Evolutionary conservation across 1,140 invertebrate species (phyloP).

Genomic region (Drosophila persimilis): DNA sequence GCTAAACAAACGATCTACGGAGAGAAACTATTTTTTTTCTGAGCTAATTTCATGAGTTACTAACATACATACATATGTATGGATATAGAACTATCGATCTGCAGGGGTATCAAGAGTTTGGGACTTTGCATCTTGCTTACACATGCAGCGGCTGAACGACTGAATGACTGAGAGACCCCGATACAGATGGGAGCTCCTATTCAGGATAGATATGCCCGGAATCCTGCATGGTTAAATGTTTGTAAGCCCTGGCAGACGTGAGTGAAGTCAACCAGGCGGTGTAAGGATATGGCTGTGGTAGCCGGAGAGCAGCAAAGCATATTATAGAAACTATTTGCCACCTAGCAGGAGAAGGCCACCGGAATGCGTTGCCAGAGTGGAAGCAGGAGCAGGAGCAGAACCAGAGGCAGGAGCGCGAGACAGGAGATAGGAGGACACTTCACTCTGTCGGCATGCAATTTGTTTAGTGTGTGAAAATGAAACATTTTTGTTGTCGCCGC

Average conservation of each 20-base stretch:
- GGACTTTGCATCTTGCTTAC: no score
- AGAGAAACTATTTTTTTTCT: no score
- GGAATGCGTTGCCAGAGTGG: constrained; percentile 29
- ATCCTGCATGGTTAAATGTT: constrained; percentile 4
- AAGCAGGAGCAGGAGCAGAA: background rate
- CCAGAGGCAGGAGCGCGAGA: background rate
- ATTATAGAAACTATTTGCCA: constrained; percentile 69
- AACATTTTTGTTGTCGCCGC: constrained; percentile 68
- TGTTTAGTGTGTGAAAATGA: constrained; percentile 81
- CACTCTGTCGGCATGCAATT: constrained; percentile 69
- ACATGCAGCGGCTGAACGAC: no score
- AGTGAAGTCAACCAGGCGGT: constrained; percentile 7
- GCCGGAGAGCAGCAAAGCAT: constrained; percentile 29
- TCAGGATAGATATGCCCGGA: background rate
- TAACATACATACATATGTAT: no score
- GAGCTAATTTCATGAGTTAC: no score
- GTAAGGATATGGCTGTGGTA: background rate
- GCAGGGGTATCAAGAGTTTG: no score
- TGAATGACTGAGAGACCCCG: no score
- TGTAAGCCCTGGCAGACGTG: background rate
- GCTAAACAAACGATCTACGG: no score
- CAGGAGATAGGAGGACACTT: constrained; percentile 37
- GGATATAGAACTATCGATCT: no score
- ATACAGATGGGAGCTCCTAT: no score
- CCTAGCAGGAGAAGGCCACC: constrained; percentile 28